A percentile compares a stretch with the other conserved stretches of the same genome.
These are phyloP conservation scores for Clarias magur DNA, from an alignment of 2,113 vertebrate genomes.

Conservation along the genomic window DNA sequence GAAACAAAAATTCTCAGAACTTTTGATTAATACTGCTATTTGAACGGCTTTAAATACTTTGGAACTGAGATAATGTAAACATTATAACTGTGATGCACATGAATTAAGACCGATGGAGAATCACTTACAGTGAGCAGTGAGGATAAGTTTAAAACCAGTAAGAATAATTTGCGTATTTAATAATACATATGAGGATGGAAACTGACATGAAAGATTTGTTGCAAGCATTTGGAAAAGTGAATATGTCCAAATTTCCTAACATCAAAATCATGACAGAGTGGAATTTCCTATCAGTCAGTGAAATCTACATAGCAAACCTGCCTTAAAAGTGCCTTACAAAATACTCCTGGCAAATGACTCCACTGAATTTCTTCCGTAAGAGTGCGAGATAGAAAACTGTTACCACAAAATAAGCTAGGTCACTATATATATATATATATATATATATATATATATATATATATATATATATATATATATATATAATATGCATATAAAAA, in stretches of 20 bases:
- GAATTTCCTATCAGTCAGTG: background rate
- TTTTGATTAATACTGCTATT: slow-evolving; percentile 17
- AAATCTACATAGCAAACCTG: background rate
- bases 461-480: slow-evolving; percentile 67
- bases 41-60: background rate
- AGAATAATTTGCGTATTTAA: background rate
- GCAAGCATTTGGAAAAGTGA: background rate
- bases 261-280: background rate
- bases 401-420: slow-evolving; percentile 72
- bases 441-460: slow-evolving; percentile 78
- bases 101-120: slow-evolving; percentile 52
- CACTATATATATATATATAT: slow-evolving; percentile 72
- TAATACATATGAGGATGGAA: background rate
- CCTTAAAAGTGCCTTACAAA: slow-evolving; percentile 19
- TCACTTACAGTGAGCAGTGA: slow-evolving; percentile 47
- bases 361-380: slow-evolving; percentile 19
- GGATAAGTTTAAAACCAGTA: background rate
- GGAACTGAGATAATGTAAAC: background rate
- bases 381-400: slow-evolving; percentile 47
- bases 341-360: slow-evolving; percentile 34
- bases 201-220: background rate
- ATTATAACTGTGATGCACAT: background rate
- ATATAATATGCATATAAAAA: slow-evolving; percentile 75
- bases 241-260: background rate
- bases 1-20: background rate